A percentile compares a stretch with the other conserved stretches of the same genome.
These are phyloP conservation scores for Lepidochitona cinerea DNA, from an alignment of 2,888 invertebrate genomes.

Conservation along the genomic window DNA sequence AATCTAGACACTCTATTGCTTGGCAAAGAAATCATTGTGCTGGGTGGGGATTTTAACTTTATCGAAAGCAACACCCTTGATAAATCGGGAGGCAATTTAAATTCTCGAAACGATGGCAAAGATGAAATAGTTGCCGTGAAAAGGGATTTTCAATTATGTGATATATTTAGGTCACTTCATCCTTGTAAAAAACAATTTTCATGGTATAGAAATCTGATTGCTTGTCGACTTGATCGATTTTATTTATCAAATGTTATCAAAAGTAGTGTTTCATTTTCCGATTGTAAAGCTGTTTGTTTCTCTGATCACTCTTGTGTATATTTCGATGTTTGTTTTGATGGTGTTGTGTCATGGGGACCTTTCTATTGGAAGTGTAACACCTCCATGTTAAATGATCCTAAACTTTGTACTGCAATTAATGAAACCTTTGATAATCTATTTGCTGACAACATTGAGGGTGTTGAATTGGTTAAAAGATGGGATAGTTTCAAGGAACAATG, in stretches of 20 bases:
- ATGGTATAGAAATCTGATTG: not conserved
- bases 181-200: conserved; percentile 4
- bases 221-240: not conserved
- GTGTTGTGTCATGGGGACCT: not conserved
- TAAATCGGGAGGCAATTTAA: conserved; percentile 21
- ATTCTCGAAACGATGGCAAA: conserved; percentile 4
- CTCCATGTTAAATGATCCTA: not conserved
- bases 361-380: not conserved
- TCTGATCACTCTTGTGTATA: not conserved
- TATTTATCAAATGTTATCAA: not conserved
- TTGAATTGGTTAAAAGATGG: not conserved
- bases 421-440: not conserved
- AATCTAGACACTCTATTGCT: not conserved
- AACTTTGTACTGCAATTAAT: not conserved
- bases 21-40: conserved; percentile 4
- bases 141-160: conserved; percentile 16
- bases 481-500: not conserved
- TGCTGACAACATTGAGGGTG: not conserved
- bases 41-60: conserved; percentile 29
- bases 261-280: too few relatives aligned
- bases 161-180: conserved; percentile 15
- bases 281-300: not conserved
- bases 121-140: conserved; percentile 13
- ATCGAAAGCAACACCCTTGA: conserved; percentile 15
- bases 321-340: not conserved